Evolutionary conservation across 2,113 vertebrate genomes (phyloP).

Genomic region (Nothobranchius kuhntae): DNA sequence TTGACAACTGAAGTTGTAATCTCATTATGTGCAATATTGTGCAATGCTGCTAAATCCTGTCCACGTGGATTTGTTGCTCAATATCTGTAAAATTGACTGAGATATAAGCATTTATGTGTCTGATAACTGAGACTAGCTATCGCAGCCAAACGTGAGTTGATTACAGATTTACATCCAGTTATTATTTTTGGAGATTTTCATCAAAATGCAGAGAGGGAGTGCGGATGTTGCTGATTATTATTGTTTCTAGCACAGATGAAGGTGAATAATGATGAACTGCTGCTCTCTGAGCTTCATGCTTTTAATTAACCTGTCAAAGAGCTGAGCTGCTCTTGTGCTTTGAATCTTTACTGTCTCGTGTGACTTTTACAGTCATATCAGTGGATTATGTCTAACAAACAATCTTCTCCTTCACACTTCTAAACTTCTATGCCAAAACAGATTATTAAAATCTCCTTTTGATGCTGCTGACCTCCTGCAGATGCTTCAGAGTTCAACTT

Average conservation of each 20-base stretch:
- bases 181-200: no score
- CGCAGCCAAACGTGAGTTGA: no score
- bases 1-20: no score
- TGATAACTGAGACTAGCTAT: no score
- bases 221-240: constrained; percentile 14
- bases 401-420: not conserved
- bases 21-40: no score
- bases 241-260: constrained; percentile 19
- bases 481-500: not conserved
- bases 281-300: not conserved
- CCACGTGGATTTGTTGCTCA: no score
- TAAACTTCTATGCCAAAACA: not conserved
- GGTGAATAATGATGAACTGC: not conserved
- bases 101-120: no score
- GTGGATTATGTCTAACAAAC: no score
- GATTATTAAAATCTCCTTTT: not conserved
- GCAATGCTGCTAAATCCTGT: no score
- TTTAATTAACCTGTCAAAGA: not conserved
- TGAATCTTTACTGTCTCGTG: not conserved
- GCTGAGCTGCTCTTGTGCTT: not conserved
- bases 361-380: not conserved
- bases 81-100: no score
- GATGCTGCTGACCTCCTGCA: not conserved
- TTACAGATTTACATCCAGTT: no score
- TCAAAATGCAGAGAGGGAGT: not conserved